Percentiles rank a stretch among this genome's conserved stretches.
Evolutionary conservation across 1,140 invertebrate species (phyloP).

Genomic region (Geopemphigus sp.): DNA sequence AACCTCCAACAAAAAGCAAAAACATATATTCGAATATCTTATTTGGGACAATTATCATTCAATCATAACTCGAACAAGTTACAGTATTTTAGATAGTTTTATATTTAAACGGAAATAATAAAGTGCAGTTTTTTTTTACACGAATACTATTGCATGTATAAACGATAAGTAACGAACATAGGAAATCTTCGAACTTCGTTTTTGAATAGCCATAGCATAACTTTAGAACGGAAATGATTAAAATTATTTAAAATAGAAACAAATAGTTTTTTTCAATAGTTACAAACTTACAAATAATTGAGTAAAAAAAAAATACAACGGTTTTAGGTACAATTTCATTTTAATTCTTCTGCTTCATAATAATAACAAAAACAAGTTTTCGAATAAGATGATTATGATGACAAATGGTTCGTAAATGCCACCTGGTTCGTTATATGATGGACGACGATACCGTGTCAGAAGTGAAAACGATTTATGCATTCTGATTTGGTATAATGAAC

Average conservation of each 20-base stretch:
- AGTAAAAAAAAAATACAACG: neutral
- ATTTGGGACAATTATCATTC: too few species aligned
- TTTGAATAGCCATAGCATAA: neutral
- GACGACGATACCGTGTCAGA: neutral
- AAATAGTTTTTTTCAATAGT: neutral
- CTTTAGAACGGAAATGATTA: conserved; percentile 10
- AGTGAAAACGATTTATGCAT: conserved; percentile 7
- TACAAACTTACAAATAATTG: neutral
- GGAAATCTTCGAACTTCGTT: too few species aligned
- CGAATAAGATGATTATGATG: conserved; percentile 18
- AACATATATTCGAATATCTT: too few species aligned
- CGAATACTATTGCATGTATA: too few species aligned
- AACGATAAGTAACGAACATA: too few species aligned
- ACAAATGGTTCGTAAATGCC: conserved; percentile 32
- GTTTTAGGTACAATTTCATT: neutral
- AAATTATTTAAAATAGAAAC: conserved; percentile 1
- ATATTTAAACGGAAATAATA: too few species aligned
- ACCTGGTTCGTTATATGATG: conserved; percentile 27
- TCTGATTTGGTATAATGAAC: conserved; percentile 29
- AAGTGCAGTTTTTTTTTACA: too few species aligned
- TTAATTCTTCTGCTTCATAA: neutral
- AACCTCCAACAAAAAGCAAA: too few species aligned
- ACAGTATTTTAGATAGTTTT: too few species aligned
- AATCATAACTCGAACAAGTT: too few species aligned
- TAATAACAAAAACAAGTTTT: neutral